Conservation (phyloP, 2,888 invertebrate species). For the Harpalus rufipes region DNA sequence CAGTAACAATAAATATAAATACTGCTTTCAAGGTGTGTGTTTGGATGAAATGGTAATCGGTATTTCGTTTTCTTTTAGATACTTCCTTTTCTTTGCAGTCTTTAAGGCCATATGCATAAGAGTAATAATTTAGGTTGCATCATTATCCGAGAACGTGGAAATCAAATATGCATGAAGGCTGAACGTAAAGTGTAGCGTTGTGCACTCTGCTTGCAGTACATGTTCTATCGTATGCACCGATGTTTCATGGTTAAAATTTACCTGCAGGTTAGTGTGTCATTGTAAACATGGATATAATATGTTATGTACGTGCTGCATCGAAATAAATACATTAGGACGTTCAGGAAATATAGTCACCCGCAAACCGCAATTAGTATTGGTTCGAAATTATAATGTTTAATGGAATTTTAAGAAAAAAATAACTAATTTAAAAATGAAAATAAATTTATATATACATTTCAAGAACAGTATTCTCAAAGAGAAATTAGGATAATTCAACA, state of each 20-base stretch:
- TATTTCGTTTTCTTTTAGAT: not conserved
- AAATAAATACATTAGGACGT: too few relatives aligned
- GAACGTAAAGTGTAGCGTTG: not conserved
- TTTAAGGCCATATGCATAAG: not conserved
- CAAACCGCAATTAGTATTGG: too few relatives aligned
- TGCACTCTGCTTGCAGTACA: not conserved
- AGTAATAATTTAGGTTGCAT: not conserved
- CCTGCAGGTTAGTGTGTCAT: not conserved
- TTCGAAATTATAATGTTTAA: too few relatives aligned
- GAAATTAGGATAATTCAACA: too few relatives aligned
- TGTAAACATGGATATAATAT: not conserved
- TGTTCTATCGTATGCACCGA: not conserved
- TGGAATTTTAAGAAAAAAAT: too few relatives aligned
- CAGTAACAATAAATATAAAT: constrained; percentile 5
- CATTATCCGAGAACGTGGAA: not conserved
- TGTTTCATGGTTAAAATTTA: not conserved
- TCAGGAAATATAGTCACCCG: too few relatives aligned
- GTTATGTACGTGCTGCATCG: too few relatives aligned
- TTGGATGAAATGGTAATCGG: too few relatives aligned
- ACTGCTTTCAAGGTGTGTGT: not conserved
- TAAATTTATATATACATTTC: too few relatives aligned
- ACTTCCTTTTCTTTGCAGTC: not conserved
- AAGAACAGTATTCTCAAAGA: too few relatives aligned
- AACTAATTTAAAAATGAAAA: too few relatives aligned
- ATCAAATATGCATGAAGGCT: not conserved